Conservation (phyloP, 2,113 vertebrate genomes). For the Tonatia bakeri region DNA sequence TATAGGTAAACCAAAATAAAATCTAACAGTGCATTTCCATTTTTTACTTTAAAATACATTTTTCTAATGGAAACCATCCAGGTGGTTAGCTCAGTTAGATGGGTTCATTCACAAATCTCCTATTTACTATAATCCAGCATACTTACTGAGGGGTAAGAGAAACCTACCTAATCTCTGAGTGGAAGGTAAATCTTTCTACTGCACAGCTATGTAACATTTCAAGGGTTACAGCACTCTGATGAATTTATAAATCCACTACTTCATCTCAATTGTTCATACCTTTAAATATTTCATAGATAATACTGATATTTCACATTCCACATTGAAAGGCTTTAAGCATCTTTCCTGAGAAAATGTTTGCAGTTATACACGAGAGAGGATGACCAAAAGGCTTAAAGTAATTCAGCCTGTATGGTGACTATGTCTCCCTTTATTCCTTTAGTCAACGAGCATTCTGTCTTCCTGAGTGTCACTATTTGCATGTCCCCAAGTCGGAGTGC, state of each 20-base stretch:
- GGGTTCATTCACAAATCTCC: background rate
- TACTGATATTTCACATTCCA: slow-evolving; percentile 16
- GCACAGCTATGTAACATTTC: background rate
- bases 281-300: slow-evolving; percentile 16
- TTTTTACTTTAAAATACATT: background rate
- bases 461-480: background rate
- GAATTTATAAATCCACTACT: background rate
- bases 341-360: slow-evolving; percentile 21
- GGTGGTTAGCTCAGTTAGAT: background rate
- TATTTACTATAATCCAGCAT: background rate
- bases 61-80: background rate
- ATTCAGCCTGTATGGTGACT: background rate
- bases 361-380: background rate
- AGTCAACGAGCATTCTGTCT: background rate
- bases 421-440: background rate
- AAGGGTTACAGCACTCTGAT: background rate
- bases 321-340: background rate
- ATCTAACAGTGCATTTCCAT: background rate
- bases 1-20: background rate
- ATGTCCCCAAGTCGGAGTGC: background rate
- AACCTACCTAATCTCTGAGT: background rate
- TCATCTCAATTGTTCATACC: background rate
- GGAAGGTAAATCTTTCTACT: background rate
- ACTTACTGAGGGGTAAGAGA: background rate
- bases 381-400: background rate